These are phyloP conservation scores for Epistrophe grossulariae DNA, from an alignment of 2,888 invertebrate genomes.

Conservation along the genomic window DNA sequence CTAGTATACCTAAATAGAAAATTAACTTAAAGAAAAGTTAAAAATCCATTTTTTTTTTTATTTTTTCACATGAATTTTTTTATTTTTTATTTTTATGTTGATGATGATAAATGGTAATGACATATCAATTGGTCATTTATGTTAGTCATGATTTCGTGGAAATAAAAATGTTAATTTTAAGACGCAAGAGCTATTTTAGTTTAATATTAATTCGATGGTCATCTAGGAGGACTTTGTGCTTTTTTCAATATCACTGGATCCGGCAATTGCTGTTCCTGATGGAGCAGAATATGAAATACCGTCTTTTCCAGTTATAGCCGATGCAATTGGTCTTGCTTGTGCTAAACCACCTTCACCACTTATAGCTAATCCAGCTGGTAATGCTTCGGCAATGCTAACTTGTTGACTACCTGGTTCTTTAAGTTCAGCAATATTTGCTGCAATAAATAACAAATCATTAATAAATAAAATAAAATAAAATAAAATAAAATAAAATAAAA, in stretches of 20 bases:
- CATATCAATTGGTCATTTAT: constrained; percentile 16
- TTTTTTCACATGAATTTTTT: constrained; percentile 58
- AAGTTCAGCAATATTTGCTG: not conserved
- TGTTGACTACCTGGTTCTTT: constrained; percentile 29
- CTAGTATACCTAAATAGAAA: too few relatives aligned
- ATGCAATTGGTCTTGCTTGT: constrained; percentile 77
- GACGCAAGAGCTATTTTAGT: constrained; percentile 34
- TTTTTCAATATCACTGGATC: constrained; percentile 43
- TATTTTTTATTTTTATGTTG: constrained; percentile 79
- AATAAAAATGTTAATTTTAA: constrained; percentile 56
- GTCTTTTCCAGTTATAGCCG: constrained; percentile 84
- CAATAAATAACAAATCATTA: not conserved
- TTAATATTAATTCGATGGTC: constrained; percentile 65
- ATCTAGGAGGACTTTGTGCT: constrained; percentile 29
- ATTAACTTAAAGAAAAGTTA: too few relatives aligned
- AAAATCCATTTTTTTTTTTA: not conserved
- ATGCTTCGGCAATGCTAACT: constrained; percentile 82
- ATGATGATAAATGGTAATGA: constrained; percentile 75
- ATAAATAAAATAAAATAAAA: too few relatives aligned
- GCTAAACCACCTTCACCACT: constrained; percentile 79
- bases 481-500: too few relatives aligned
- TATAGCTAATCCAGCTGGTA: constrained; percentile 85
- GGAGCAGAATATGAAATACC: constrained; percentile 85
- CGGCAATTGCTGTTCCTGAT: constrained; percentile 85
- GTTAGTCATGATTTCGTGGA: constrained; percentile 61